phyloP scores from a whole-genome alignment of 2,113 vertebrate species.

The Lepus americanus region DNA sequence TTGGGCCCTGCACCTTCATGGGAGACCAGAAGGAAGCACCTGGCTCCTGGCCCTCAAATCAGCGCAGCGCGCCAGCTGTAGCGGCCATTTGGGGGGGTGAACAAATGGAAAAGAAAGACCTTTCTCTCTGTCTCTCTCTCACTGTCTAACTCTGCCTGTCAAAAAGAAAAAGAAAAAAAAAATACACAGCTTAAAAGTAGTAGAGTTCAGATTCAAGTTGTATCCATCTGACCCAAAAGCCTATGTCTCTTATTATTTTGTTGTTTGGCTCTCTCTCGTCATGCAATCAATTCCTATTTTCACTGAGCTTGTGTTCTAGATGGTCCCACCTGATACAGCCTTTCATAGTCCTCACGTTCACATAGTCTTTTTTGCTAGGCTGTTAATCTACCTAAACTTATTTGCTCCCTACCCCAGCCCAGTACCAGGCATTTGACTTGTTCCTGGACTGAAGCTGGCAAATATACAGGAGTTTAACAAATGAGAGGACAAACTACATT shows the following conservation, averaged over 20 bases:
- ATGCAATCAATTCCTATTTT: not conserved
- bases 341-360: not conserved
- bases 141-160: no score
- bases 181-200: not conserved
- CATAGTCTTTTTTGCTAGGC: not conserved
- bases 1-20: no score
- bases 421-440: constrained; percentile 34
- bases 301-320: not conserved
- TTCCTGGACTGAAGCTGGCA: not conserved
- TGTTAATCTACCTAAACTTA: not conserved
- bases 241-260: not conserved
- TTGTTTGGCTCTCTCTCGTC: not conserved
- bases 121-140: no score
- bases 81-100: no score
- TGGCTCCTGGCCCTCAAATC: no score
- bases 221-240: not conserved
- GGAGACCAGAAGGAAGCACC: no score
- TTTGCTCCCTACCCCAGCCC: not conserved
- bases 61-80: no score
- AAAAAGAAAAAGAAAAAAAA: no score
- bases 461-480: not conserved
- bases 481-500: not conserved
- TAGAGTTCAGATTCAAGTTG: not conserved
- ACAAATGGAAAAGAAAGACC: no score
- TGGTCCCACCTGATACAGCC: not conserved